phyloP scores from a whole-genome alignment of 35 echinoderm and acorn worm species.

The Apostichopus parvimensis region DNA sequence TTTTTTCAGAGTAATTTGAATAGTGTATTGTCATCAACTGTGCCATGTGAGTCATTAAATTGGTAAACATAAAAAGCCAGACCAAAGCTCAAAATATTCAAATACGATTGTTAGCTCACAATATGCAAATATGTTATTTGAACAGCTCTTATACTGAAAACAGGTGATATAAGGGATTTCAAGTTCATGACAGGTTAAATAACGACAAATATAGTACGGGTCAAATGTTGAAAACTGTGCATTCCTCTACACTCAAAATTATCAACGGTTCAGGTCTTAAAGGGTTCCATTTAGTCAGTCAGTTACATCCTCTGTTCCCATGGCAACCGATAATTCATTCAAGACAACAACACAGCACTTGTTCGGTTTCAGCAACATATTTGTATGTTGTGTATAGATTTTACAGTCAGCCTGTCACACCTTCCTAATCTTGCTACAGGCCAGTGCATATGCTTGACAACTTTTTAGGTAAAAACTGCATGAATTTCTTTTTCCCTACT shows the following conservation, averaged over 20 bases:
- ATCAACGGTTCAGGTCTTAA: too few relatives aligned
- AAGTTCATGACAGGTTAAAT: background rate
- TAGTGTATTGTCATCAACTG: too few relatives aligned
- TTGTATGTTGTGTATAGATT: background rate
- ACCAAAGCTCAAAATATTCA: too few relatives aligned
- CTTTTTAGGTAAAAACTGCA: background rate
- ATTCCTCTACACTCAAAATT: background rate
- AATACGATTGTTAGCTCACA: background rate
- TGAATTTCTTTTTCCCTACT: background rate
- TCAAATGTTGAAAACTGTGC: background rate
- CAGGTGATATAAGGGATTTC: background rate
- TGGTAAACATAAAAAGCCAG: too few relatives aligned
- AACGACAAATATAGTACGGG: too few relatives aligned
- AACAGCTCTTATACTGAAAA: background rate
- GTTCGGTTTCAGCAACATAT: too few relatives aligned
- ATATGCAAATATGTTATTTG: background rate
- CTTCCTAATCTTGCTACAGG: background rate
- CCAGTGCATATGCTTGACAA: conserved; percentile 6
- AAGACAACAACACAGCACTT: background rate
- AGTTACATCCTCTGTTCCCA: background rate
- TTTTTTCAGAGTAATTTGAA: too few relatives aligned
- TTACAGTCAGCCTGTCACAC: background rate
- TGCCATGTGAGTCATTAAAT: too few relatives aligned
- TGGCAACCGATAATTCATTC: background rate
- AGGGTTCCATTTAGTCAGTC: background rate